A percentile compares a stretch with the other conserved stretches of the same genome.
Evolutionary conservation across 1,140 invertebrate genomes (phyloP).

Genomic region (Ceratina australensis): DNA sequence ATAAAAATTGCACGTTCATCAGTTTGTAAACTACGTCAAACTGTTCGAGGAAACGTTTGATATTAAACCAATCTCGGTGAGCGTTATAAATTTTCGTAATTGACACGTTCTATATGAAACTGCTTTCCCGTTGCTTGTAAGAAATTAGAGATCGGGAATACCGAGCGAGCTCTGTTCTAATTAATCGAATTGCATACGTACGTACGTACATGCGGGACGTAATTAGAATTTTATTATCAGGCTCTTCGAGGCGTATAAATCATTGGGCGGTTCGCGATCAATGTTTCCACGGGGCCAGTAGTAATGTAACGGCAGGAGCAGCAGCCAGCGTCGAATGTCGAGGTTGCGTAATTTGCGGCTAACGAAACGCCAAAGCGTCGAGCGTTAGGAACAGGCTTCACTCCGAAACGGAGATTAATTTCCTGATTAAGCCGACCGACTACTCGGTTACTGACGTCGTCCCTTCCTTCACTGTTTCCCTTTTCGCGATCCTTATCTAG

Average conservation of each 20-base stretch:
- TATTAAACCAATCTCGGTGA: background rate
- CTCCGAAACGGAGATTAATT: slow-evolving; percentile 19
- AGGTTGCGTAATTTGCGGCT: slow-evolving; percentile 24
- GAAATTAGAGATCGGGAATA: background rate
- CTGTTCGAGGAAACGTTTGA: background rate
- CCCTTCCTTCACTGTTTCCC: slow-evolving; percentile 7
- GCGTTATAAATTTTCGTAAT: slow-evolving; percentile 23
- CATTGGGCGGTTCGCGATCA: slow-evolving; percentile 4
- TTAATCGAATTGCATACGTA: slow-evolving; percentile 21
- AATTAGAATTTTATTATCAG: slow-evolving; percentile 33
- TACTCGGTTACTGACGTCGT: background rate
- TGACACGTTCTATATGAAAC: background rate
- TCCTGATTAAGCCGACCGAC: slow-evolving; percentile 20
- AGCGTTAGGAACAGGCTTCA: slow-evolving; percentile 10
- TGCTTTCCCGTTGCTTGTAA: background rate
- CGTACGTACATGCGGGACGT: background rate
- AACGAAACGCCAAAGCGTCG: slow-evolving; percentile 12
- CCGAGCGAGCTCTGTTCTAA: slow-evolving; percentile 5
- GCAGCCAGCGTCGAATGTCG: slow-evolving; percentile 4
- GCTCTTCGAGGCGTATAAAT: slow-evolving; percentile 28
- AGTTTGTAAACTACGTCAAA: background rate
- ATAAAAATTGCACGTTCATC: background rate
- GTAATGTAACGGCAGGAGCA: background rate
- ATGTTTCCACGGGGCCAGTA: background rate
- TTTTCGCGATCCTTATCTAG: slow-evolving; percentile 30